These are phyloP conservation scores for Botrylloides violaceus DNA, from an alignment of 23 tunicate genomes.

Conservation along the genomic window DNA sequence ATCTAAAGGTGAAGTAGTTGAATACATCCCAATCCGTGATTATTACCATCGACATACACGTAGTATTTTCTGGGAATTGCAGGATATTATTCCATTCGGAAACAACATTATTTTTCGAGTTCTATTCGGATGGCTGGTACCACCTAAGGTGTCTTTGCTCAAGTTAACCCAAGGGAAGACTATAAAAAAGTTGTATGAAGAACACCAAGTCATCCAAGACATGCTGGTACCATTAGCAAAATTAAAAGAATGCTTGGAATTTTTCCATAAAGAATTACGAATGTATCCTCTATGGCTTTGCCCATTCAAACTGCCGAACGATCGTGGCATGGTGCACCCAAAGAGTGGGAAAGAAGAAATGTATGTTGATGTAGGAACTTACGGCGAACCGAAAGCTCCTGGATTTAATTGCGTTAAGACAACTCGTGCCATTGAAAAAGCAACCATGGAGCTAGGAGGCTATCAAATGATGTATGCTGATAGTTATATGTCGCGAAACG, in stretches of 20 bases:
- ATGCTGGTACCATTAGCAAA: conserved; percentile 55
- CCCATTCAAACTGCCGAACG: conserved; percentile 54
- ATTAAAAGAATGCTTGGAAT: conserved; percentile 43
- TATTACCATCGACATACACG: conserved; percentile 81
- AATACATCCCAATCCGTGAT: conserved; percentile 77
- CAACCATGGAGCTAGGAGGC: conserved; percentile 69
- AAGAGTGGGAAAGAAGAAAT: conserved; percentile 45
- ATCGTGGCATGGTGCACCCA: conserved; percentile 86
- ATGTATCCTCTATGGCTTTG: conserved; percentile 81
- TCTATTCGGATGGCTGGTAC: conserved; percentile 76
- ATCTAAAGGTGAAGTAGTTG: conserved; percentile 27
- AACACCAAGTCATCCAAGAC: conserved; percentile 85
- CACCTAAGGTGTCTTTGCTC: conserved; percentile 79
- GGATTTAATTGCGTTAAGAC: conserved; percentile 57
- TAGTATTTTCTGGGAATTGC: conserved; percentile 88
- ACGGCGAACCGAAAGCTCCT: conserved; percentile 66
- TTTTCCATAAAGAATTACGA: conserved; percentile 68
- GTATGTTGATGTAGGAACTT: conserved; percentile 89
- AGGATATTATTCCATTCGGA: conserved; percentile 87
- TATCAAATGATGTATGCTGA: conserved; percentile 92
- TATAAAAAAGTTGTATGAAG: conserved; percentile 59
- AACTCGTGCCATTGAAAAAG: conserved; percentile 64
- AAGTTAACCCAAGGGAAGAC: conserved; percentile 88
- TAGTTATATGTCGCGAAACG: conserved; percentile 72
- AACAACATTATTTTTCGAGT: conserved; percentile 67